Evolutionary conservation across 2,113 vertebrate genomes (phyloP), one percentile per base, ranked within the genome.

Genomic region (Steatornis caripensis): DNA sequence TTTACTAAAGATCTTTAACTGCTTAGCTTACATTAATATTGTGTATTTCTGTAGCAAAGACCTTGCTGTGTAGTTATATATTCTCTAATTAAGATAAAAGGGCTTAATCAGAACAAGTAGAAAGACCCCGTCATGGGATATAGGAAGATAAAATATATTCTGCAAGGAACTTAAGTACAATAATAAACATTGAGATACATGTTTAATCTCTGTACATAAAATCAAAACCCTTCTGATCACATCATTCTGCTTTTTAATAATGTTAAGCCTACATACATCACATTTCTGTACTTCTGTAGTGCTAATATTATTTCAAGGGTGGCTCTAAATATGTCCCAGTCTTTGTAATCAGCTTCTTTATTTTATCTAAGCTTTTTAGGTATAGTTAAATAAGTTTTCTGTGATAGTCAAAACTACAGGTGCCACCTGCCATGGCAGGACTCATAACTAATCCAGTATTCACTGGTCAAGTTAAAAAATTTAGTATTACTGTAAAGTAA

Each of bases 401-500:
- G 2, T 58, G 41, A 54, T 6, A 39, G 15, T 71, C 60, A 78
- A 71, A 78, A 32, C 46, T 80, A 11, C 20, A 80, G 55, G 39
- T 97, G 81, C 92, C 96, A 93, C 90, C 94, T 98, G 91, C 45
- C 70, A 43, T 22, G 49, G 45, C 29, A 76, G 55, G 65, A 78
- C 79, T 97, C 84, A 91, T 96, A 90, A 95, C 78, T 95, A 96
- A 97, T 96, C 72, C 85, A 97, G 55, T 89, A 84, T 84, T 83
- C 91, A 30, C 61, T 69, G 19, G 54, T 58, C 80, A 95, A 85
- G 72, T 95, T 72, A 95, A 97, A 97, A 97, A 93, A 92, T 13
- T 39, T 69, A 41, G 61, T 53, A 87, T 96, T 96, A 81, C 89
- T 36, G 34, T 60, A 58, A 91, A 74, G 88, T 82, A 87, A 97